Evolutionary conservation across 2,113 vertebrate genomes (phyloP), one percentile per base, ranked within the genome.

Genomic region (Corvus hawaiiensis): DNA sequence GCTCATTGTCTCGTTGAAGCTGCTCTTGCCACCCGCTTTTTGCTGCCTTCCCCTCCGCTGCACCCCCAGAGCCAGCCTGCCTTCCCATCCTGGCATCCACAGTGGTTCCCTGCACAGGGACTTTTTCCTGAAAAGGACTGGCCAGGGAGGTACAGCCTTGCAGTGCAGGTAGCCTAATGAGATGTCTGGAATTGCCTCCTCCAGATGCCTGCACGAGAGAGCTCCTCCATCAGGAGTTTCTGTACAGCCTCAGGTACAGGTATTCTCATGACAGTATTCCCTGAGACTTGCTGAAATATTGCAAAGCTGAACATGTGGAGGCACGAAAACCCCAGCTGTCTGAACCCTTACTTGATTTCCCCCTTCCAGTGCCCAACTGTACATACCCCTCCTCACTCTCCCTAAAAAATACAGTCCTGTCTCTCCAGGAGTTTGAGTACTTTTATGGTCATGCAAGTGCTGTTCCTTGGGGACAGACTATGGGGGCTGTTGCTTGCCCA

Each of bases 11-110:
- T 91, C 61, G 4, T 28, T 26, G 61, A 62, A 26, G 35, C 27
- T 69, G 51, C 43, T 73, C 3, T 0, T n/a, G 32, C 37, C 69
- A 84, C 18, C 8, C 14, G 0, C 56, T 51, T 54, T 2, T 11
- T 32, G 46, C 37, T 71, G 72, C 46, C 32, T 66, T 76, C 24
- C 9, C n/a, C 22, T 61, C 44, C 56, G 58, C 58, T 2, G 9
- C 62, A 41, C 4, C 4, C 67, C 67, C 39, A 18, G 64, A 54
- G 22, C 22, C 67, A 73, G 54, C 28, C 69, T 41, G 75, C 48
- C 52, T 73, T 54, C 21, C 26, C 86, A 56, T 41, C 41, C 46
- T 35, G 37, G 13, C 4, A 1, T 9, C 32, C 44, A 7, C 27
- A 24, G 28, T 19, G n/a, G 2, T 13, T 56, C 18, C 8, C 54